Base-by-base conservation (phyloP, 2,888 invertebrate genomes). In the Opisthograptis luteolata region DNA sequence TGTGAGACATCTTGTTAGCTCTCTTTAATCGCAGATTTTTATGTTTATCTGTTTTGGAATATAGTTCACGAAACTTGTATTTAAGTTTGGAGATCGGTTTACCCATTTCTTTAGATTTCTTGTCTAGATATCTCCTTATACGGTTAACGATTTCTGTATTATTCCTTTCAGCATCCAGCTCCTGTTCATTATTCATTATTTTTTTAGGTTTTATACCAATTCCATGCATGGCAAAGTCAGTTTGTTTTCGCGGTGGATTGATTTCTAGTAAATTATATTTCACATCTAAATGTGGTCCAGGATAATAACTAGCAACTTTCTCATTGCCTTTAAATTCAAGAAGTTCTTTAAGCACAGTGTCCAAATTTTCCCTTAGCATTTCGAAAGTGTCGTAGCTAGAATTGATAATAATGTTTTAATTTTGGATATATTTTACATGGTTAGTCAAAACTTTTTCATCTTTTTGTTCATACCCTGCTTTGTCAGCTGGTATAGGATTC, bases 401-500 rank as follows among this genome's bases (percentile, higher is more conserved):
- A 83, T 42, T 14, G 0, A 10, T 6, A 27, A 2, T 15, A 20
- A 22, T 14, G 9, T 36, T 9, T 9, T 19, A 3, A 24, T 28
- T 20, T 27, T n/a, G n/a, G n/a, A n/a, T n/a, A n/a, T n/a, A n/a
- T n/a, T n/a, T n/a, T n/a, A n/a, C n/a, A n/a, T n/a, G n/a, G n/a
- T n/a, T n/a, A n/a, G n/a, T n/a, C n/a, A n/a, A 28, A 35, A 32
- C n/a, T n/a, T n/a, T n/a, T n/a, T n/a, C n/a, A n/a, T n/a, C n/a
- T n/a, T 28, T 36, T 32, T n/a, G 1, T 46, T 60, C 65, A 63
- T 76, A 89, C 70, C 95, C 94, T 3, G 96, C 94, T 82, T 96
- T 96, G 69, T 97, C 97, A 39, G 96, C 94, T 1, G 98, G 98
- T 68, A 98, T 96, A 0, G 96, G 95, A 81, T 97, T 96, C 28